These are phyloP conservation scores for Stylophora pistillata DNA, from an alignment of 64 coral and sea anemone genomes.

Conservation along the genomic window DNA sequence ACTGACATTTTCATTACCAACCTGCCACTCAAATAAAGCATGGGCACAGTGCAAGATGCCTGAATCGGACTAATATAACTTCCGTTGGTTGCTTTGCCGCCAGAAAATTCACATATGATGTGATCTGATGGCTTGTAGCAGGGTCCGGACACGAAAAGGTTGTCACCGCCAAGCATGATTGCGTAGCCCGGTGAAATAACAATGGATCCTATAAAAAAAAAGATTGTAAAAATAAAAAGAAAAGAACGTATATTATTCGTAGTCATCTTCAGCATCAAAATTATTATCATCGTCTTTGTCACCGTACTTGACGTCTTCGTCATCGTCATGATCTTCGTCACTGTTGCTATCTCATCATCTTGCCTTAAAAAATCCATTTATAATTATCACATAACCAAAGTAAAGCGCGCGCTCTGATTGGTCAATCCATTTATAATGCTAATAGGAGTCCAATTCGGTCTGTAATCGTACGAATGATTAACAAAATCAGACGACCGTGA, in stretches of 20 bases:
- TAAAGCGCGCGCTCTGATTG: too few species aligned
- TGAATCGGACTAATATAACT: conserved; percentile 2
- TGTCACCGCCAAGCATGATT: conserved; percentile 47
- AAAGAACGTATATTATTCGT: too few species aligned
- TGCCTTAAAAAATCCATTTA: too few species aligned
- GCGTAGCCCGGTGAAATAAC: not conserved
- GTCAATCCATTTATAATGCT: too few species aligned
- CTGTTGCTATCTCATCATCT: too few species aligned
- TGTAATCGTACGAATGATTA: too few species aligned
- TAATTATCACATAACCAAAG: too few species aligned
- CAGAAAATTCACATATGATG: conserved; percentile 40
- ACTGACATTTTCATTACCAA: conserved; percentile 27
- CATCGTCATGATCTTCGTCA: too few species aligned
- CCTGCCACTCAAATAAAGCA: conserved; percentile 32
- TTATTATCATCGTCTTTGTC: not conserved
- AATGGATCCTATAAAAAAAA: not conserved
- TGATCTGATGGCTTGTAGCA: conserved; percentile 6
- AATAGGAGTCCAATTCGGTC: too few species aligned
- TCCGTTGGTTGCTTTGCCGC: conserved; percentile 4
- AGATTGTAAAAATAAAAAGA: not conserved
- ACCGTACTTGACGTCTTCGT: too few species aligned
- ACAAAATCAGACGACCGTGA: too few species aligned
- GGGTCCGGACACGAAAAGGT: conserved; percentile 32
- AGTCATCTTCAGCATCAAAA: too few species aligned
- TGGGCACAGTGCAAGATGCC: conserved; percentile 41